Evolutionary conservation across 2,113 vertebrate genomes (phyloP), one percentile per base, ranked within the genome.

Genomic region (Brachyhypopomus occidentalis): DNA sequence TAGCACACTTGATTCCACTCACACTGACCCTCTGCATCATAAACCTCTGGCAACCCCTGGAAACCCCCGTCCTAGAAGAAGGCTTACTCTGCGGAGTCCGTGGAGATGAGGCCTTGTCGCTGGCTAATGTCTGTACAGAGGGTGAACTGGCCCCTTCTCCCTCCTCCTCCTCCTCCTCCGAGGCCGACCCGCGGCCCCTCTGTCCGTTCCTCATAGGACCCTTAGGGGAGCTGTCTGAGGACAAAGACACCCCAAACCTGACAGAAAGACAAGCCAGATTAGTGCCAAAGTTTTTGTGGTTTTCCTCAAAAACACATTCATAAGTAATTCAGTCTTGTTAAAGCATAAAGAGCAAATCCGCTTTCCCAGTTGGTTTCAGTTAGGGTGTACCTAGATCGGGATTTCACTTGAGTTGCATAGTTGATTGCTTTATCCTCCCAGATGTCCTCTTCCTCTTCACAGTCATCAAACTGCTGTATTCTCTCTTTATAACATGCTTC

Each of bases 381-480:
- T 41, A 0, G n/a, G 36, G 1, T 36, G 30, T 87, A 98, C 97
- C 97, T 93, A 88, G 96, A 96, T 90, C 97, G 95, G 76, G 96
- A 94, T 80, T 94, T 95, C 25, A 93, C 95, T 88, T 96, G 95
- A 73, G 95, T 90, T 66, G 95, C 90, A 87, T 96, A 96, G 91
- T 92, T 96, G 25, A 94, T 94, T 87, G 96, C 96, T 86, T 95
- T 95, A 60, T 97, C 96, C 52, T 99, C 97, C 97, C 97, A 99
- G 82, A 99, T 97, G 74, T 99, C 97, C 9, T 99, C 97, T 6
- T 97, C 97, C 66, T 97, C 97, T 34, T 96, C 96, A 0, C 93
- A 94, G 17, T 99, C 97, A 1, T 98, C 96, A 17, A 98, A 99
- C 64, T 96, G 97, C 72, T 95, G 96, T 89, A 98, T 97, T 70